phyloP scores from a whole-genome alignment of 2,113 vertebrate genomes.

The Sceloporus tristichus region DNA sequence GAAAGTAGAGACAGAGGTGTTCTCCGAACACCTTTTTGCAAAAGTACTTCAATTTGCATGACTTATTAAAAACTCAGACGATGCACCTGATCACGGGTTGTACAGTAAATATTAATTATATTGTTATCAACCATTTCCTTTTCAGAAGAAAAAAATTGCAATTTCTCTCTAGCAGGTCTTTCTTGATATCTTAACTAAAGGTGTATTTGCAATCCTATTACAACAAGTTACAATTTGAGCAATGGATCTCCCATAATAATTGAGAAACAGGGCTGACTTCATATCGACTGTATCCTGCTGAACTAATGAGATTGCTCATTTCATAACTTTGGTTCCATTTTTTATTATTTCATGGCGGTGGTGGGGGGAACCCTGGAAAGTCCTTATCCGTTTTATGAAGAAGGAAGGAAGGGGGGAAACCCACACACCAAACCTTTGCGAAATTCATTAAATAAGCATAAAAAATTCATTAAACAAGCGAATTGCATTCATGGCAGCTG shows the following conservation, averaged over 20 bases:
- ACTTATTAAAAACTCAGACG: constrained; percentile 48
- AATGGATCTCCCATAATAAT: constrained; percentile 87
- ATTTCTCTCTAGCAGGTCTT: constrained; percentile 87
- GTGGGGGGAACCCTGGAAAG: constrained; percentile 71
- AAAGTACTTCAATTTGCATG: constrained; percentile 29
- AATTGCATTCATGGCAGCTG: constrained; percentile 89
- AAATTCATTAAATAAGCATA: constrained; percentile 99
- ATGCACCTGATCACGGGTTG: constrained; percentile 70
- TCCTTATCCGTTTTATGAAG: constrained; percentile 96
- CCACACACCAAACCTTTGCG: constrained; percentile 92
- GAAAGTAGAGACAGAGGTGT: constrained; percentile 6
- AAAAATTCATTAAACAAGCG: constrained; percentile 99
- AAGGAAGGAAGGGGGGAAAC: constrained; percentile 48
- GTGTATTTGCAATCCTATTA: constrained; percentile 85
- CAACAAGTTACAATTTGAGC: constrained; percentile 79
- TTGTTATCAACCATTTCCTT: constrained; percentile 76
- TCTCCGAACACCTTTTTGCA: constrained; percentile 20
- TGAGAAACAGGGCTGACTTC: constrained; percentile 89
- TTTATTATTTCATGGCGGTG: constrained; percentile 93
- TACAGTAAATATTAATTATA: constrained; percentile 78
- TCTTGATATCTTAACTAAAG: constrained; percentile 91
- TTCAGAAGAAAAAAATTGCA: constrained; percentile 69
- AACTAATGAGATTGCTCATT: constrained; percentile 98
- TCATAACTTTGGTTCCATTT: constrained; percentile 93
- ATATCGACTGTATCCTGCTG: constrained; percentile 95